Percentiles rank a stretch among this genome's conserved stretches.
phyloP scores from a whole-genome alignment of 1,140 invertebrate species.

The Leguminivora glycinivorella region DNA sequence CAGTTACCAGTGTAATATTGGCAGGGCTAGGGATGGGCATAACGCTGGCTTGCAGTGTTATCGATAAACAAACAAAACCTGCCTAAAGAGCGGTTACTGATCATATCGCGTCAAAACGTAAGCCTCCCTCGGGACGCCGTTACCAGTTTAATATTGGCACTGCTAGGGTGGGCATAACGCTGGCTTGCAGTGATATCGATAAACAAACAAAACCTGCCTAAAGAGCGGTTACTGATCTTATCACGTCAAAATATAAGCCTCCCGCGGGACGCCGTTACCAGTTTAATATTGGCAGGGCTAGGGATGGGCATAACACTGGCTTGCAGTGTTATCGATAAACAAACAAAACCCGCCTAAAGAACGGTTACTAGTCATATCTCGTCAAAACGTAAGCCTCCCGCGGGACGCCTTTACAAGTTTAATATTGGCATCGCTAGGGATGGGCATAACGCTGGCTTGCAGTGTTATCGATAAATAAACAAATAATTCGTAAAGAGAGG shows the following conservation, averaged over 20 bases:
- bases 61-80: neutral
- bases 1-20: constrained; percentile 21
- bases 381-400: constrained; percentile 24
- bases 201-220: neutral
- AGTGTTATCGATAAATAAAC: neutral
- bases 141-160: constrained; percentile 5
- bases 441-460: neutral
- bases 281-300: constrained; percentile 20
- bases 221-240: constrained; percentile 5
- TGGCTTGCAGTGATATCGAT: neutral
- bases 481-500: neutral
- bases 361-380: neutral
- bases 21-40: neutral
- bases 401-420: constrained; percentile 24
- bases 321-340: neutral
- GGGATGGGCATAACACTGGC: neutral
- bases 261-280: constrained; percentile 26
- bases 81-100: neutral
- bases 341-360: neutral
- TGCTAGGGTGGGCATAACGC: neutral
- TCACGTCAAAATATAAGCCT: constrained; percentile 16
- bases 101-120: constrained; percentile 9
- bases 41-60: neutral
- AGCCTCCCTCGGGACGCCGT: constrained; percentile 12
- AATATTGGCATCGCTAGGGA: constrained; percentile 10